Evolutionary conservation across 1,140 invertebrate genomes (phyloP), one percentile per base, ranked within the genome.

Genomic region (Liolophura sinensis): DNA sequence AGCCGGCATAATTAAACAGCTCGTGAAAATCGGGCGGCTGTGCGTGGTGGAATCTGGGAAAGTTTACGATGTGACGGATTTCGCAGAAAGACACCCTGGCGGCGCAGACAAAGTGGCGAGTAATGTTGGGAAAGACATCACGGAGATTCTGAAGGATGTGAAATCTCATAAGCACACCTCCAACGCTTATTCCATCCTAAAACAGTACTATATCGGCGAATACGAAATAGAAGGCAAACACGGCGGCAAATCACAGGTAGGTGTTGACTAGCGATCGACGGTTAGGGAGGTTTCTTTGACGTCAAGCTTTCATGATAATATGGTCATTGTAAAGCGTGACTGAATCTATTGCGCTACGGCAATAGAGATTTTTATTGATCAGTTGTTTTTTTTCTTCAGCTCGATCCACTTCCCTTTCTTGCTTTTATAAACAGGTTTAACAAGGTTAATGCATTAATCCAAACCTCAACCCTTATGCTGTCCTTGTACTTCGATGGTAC

Each of bases 51-150:
- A 76, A 18, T 65, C 75, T n/a, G 78, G 77, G 7, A 74, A 77
- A 49, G 73, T 82, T 18, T 86, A 84, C 61, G 82, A 86, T 73
- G 74, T 86, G 47, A 77, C 79, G 11, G 73, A 80, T 15, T 86
- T 86, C 60, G 77, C 73, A 6, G 68, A 69, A 6, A 75, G 78
- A 24, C 85, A 86, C 68, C 85, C 85, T 1, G 85, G 85, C 24
- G 85, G 85, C 0, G 63, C 66, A 14, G 78, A 80, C 64, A 68
- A 82, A 11, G 63, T 86, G 16, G 47, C 70, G 62, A 65, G 79
- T 59, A 67, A 81, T 25, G 75, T 73, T 18, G 84, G 82, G 18
- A 64, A 72, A 46, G 78, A 85, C 61, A 71, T 85, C 25, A 77
- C 73, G 18, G 50, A 71, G 25, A 69, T 77, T 22, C 83, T 86